Evolutionary conservation across 2,888 invertebrate species (phyloP).

Genomic region (Listrodromus nycthemerus): DNA sequence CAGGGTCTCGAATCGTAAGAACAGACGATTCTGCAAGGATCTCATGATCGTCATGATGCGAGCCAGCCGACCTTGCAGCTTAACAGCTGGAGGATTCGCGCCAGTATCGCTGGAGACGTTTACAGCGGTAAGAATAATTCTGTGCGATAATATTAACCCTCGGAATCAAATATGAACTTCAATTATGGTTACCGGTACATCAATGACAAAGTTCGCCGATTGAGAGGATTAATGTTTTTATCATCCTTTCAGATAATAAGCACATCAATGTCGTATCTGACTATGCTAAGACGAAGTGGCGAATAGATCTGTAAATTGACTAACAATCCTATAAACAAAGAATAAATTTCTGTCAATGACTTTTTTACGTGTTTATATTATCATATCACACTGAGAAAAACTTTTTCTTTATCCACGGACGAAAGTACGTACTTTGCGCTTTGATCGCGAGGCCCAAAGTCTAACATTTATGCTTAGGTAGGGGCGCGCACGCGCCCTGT

Average conservation of each 20-base stretch:
- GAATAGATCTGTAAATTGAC: neutral
- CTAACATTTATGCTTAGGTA: too few relatives aligned
- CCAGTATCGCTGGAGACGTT: slow-evolving; percentile 68
- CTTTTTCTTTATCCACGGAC: too few relatives aligned
- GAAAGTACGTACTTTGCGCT: too few relatives aligned
- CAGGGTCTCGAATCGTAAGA: neutral
- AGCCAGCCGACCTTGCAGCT: slow-evolving; percentile 58
- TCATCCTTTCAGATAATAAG: slow-evolving; percentile 60
- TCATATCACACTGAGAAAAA: neutral
- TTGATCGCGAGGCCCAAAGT: too few relatives aligned
- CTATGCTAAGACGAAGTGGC: slow-evolving; percentile 46
- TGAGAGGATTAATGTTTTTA: neutral
- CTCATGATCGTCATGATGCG: slow-evolving; percentile 67
- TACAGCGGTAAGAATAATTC: slow-evolving; percentile 53
- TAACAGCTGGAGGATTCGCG: slow-evolving; percentile 68
- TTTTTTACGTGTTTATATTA: neutral
- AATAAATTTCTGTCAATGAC: neutral
- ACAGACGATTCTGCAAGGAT: slow-evolving; percentile 54
- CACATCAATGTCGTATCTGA: slow-evolving; percentile 68
- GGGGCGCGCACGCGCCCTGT: too few relatives aligned
- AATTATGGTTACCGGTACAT: neutral
- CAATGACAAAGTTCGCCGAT: neutral
- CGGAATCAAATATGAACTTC: neutral
- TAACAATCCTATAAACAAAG: neutral
- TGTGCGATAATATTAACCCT: neutral